These are phyloP conservation scores for Enteromius radiatus DNA, from an alignment of 2,797 vertebrate genomes.

Conservation along the genomic window DNA sequence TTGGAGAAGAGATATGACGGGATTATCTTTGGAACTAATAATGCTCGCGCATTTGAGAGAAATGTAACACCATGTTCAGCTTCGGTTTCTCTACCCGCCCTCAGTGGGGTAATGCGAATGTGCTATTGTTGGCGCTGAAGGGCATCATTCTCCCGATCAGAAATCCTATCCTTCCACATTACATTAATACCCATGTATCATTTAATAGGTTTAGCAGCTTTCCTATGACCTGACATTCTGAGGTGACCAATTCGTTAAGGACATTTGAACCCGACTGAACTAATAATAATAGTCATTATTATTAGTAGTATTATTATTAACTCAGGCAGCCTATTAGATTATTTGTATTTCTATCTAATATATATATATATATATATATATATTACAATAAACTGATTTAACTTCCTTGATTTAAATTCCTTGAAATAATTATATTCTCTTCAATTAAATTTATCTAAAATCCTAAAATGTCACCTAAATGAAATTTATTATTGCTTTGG, in stretches of 20 bases:
- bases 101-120: constrained; percentile 42
- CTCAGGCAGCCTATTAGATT: neutral
- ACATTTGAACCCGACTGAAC: neutral
- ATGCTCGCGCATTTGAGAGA: constrained; percentile 57
- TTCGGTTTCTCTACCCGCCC: constrained; percentile 48
- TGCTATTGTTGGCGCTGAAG: constrained; percentile 57
- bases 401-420: neutral
- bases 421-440: too few relatives aligned
- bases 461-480: neutral
- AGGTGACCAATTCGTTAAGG: constrained; percentile 25
- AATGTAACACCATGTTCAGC: constrained; percentile 56
- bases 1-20: constrained; percentile 45
- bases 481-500: neutral
- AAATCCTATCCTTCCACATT: constrained; percentile 54
- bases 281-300: neutral
- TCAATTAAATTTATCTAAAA: too few relatives aligned
- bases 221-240: constrained; percentile 5
- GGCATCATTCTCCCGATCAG: constrained; percentile 53
- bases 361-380: too few relatives aligned
- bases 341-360: neutral
- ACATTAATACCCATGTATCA: constrained; percentile 33
- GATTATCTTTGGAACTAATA: constrained; percentile 53
- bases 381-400: neutral
- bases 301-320: neutral
- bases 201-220: constrained; percentile 50